Conservation (phyloP, 2,797 vertebrate species). For the Xyrichtys novacula region DNA sequence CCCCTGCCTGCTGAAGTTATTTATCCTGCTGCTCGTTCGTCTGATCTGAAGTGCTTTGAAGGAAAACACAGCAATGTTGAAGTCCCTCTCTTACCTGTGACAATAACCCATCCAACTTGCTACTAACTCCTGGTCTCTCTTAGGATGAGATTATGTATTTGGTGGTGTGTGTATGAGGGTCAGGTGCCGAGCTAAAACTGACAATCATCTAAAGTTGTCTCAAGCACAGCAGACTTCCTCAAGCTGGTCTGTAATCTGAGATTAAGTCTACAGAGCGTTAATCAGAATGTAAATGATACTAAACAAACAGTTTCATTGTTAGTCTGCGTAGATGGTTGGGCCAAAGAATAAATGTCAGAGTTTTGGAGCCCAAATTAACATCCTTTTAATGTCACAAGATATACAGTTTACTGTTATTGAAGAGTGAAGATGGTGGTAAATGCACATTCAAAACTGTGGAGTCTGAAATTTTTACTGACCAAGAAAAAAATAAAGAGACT, state of each 20-base stretch:
- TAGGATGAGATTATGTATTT: conserved; percentile 23
- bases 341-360: no score
- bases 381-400: no score
- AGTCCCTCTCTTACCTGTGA: conserved; percentile 17
- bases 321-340: no score
- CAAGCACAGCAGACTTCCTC: conserved; percentile 4
- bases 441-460: no score
- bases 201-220: no score
- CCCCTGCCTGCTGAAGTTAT: conserved; percentile 8
- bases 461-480: no score
- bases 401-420: no score
- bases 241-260: background rate
- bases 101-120: conserved; percentile 21
- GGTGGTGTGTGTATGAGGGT: conserved; percentile 49
- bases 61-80: conserved; percentile 12
- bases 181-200: conserved; percentile 30
- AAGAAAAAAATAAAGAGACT: no score
- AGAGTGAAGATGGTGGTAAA: no score
- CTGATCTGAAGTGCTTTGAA: conserved; percentile 21
- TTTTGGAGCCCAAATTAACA: no score
- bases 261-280: background rate
- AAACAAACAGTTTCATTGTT: no score
- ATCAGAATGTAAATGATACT: no score
- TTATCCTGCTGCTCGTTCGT: conserved; percentile 7
- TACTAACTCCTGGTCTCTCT: conserved; percentile 8